Evolutionary conservation across 2,797 vertebrate species (phyloP).

Genomic region (Propithecus perrieri): DNA sequence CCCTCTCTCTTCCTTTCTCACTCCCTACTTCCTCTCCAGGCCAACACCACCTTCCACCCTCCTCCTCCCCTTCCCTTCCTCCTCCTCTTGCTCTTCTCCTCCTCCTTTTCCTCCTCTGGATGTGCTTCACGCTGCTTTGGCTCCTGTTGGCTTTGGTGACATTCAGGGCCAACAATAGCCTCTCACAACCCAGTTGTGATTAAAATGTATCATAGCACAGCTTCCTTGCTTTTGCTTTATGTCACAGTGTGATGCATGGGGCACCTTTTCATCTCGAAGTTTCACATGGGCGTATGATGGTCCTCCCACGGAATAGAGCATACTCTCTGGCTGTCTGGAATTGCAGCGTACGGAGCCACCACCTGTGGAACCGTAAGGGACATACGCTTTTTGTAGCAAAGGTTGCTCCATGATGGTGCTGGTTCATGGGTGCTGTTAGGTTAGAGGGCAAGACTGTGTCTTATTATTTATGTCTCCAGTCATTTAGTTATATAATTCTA

Average conservation of each 20-base stretch:
- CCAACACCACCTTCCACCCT: neutral
- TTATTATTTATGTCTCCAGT: neutral
- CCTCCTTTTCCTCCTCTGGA: neutral
- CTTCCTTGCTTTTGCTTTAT: neutral
- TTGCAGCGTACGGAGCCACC: too few species aligned
- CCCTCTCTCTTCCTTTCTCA: neutral
- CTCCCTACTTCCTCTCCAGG: neutral
- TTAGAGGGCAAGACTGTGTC: neutral
- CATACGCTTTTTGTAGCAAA: neutral
- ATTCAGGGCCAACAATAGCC: neutral
- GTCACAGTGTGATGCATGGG: neutral
- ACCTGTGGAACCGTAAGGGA: too few species aligned
- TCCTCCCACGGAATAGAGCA: neutral
- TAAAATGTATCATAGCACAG: neutral
- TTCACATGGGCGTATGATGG: neutral
- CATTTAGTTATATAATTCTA: neutral
- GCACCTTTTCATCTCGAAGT: neutral
- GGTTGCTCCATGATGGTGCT: neutral
- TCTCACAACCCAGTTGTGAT: too few species aligned
- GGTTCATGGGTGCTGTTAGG: neutral
- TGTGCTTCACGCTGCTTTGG: neutral
- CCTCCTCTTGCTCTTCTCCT: too few species aligned
- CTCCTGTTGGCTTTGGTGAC: neutral
- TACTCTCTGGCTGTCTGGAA: neutral
- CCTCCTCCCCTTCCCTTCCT: neutral